Percentiles rank a stretch among this genome's conserved stretches.
These are phyloP conservation scores for Laspeyria flexula DNA, from an alignment of 2,888 invertebrate genomes.

Conservation along the genomic window DNA sequence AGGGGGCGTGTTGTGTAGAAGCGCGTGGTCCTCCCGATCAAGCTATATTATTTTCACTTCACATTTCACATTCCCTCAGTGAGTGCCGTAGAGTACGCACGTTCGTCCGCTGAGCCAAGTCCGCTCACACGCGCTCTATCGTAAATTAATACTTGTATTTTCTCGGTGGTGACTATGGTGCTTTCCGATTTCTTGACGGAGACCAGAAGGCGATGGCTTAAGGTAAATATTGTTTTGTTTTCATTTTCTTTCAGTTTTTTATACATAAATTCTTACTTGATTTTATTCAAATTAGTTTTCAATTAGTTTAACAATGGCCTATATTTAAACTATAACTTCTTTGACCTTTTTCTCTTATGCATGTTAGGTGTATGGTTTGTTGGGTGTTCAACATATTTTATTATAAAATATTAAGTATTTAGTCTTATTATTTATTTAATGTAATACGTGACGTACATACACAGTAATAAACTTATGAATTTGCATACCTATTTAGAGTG, in stretches of 20 bases:
- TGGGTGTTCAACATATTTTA: no score
- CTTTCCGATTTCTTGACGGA: conserved; percentile 78
- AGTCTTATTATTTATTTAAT: no score
- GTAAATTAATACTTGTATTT: conserved; percentile 25
- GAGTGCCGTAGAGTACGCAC: conserved; percentile 44
- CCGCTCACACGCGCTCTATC: conserved; percentile 31
- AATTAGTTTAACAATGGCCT: no score
- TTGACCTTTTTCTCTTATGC: no score
- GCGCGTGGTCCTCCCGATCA: conserved; percentile 41
- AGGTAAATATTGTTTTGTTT: conserved; percentile 56
- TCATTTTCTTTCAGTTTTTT: conserved; percentile 3
- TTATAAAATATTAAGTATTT: no score
- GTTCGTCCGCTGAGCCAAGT: conserved; percentile 34
- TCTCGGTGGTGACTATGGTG: conserved; percentile 62
- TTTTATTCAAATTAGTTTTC: neutral
- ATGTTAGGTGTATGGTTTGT: no score
- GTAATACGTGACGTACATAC: no score
- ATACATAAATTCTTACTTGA: neutral
- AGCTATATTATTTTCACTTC: no score
- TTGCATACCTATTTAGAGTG: no score
- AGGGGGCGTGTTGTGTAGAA: conserved; percentile 33
- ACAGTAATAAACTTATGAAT: no score
- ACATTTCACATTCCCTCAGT: conserved; percentile 60
- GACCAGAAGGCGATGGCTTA: conserved; percentile 77
- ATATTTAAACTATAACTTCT: no score